Evolutionary conservation across 2,888 invertebrate species (phyloP).

Genomic region (Acleris literana): DNA sequence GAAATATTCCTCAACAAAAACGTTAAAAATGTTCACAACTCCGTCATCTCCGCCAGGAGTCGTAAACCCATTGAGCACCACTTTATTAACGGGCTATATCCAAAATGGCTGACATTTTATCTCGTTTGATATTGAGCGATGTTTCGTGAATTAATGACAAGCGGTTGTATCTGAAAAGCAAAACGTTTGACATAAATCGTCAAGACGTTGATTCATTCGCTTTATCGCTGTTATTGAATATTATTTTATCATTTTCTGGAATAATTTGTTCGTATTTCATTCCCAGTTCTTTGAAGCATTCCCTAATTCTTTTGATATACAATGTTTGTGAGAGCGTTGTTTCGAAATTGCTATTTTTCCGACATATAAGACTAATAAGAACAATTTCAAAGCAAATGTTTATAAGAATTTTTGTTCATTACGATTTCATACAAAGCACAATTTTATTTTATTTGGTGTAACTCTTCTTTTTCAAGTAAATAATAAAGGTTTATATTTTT

Average conservation of each 20-base stretch:
- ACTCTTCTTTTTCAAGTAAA: too few species aligned
- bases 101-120: background rate
- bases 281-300: background rate
- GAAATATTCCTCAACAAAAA: constrained; percentile 1
- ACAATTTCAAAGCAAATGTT: too few species aligned
- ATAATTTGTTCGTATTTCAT: constrained; percentile 10
- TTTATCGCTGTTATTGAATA: background rate
- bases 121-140: constrained; percentile 1
- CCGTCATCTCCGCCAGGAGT: constrained; percentile 6
- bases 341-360: too few species aligned
- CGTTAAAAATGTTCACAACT: constrained; percentile 4
- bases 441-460: too few species aligned
- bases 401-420: too few species aligned
- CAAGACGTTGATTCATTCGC: constrained; percentile 10
- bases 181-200: constrained; percentile 1
- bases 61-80: constrained; percentile 8
- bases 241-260: constrained; percentile 3
- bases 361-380: too few species aligned
- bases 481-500: too few species aligned
- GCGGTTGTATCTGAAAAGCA: background rate
- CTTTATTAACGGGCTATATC: constrained; percentile 4
- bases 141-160: constrained; percentile 9
- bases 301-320: too few species aligned
- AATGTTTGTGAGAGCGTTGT: too few species aligned
- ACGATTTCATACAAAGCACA: too few species aligned